Evolutionary conservation across 2,888 invertebrate genomes (phyloP), one percentile per base, ranked within the genome.

Genomic region (Branchellion lobata): DNA sequence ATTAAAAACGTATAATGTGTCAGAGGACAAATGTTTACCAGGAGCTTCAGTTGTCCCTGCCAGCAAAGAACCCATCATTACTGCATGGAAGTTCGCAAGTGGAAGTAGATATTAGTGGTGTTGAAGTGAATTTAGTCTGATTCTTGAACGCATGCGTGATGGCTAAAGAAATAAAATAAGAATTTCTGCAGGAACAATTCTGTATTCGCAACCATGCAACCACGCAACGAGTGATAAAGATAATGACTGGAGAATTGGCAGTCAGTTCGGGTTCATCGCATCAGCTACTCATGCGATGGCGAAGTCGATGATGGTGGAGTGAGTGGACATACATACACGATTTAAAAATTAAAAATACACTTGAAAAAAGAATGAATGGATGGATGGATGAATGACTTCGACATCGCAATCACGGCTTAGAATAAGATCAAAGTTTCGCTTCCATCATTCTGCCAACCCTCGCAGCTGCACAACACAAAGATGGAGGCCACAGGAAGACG

Each of bases 31-130:
- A 47, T 14, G 47, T 47, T 8, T 47, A 47, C 47, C 80, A 97
- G 98, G 98, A 31, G 98, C 96, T 89, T 99, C 99, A 0, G 95
- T 94, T 0, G 99, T 99, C 1, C 98, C 99, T 76, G 98, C 98
- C 81, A 99, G 89, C 83, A 99, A 90, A 0, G 97, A 97, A 0
- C 99, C 99, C 98, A 99, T 99, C 99, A 99, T 99, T 0, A 97
- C 97, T 89, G 85, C 57, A 88, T n/a, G n/a, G n/a, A n/a, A n/a
- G n/a, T n/a, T n/a, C n/a, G n/a, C n/a, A n/a, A n/a, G n/a, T n/a
- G n/a, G n/a, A n/a, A n/a, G n/a, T n/a, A n/a, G n/a, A n/a, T n/a
- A n/a, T n/a, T n/a, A n/a, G n/a, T n/a, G n/a, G n/a, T n/a, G n/a
- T n/a, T n/a, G n/a, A n/a, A n/a, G n/a, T n/a, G n/a, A n/a, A n/a